A percentile compares a stretch with the other conserved stretches of the same genome.
phyloP scores from a whole-genome alignment of 2,113 vertebrate species.

The Manacus vitellinus region DNA sequence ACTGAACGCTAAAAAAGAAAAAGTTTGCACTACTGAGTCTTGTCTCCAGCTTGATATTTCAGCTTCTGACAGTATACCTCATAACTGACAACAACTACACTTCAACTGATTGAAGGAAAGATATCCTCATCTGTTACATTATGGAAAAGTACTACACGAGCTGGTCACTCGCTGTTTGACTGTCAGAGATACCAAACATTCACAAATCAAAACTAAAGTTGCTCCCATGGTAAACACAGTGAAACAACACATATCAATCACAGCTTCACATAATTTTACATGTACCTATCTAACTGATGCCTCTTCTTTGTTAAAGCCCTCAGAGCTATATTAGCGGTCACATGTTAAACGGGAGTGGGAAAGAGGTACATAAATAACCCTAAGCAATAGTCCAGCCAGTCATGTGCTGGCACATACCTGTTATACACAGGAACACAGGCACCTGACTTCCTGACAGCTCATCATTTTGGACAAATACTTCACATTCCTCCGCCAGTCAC shows the following conservation, averaged over 20 bases:
- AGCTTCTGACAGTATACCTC: neutral
- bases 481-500: conserved; percentile 63
- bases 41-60: neutral
- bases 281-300: neutral
- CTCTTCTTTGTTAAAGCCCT: neutral
- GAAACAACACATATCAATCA: neutral
- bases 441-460: conserved; percentile 75
- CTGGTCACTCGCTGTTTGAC: neutral
- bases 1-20: neutral
- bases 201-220: neutral
- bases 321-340: neutral
- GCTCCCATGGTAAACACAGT: neutral
- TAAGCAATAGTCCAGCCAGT: neutral
- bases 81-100: neutral
- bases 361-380: neutral
- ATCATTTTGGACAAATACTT: conserved; percentile 44
- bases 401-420: neutral
- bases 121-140: neutral
- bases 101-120: neutral
- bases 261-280: neutral
- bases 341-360: neutral
- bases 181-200: neutral
- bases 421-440: neutral
- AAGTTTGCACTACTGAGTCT: neutral
- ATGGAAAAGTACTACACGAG: neutral